These are phyloP conservation scores for Luffia ferchaultella DNA, from an alignment of 2,888 invertebrate genomes.

Conservation along the genomic window DNA sequence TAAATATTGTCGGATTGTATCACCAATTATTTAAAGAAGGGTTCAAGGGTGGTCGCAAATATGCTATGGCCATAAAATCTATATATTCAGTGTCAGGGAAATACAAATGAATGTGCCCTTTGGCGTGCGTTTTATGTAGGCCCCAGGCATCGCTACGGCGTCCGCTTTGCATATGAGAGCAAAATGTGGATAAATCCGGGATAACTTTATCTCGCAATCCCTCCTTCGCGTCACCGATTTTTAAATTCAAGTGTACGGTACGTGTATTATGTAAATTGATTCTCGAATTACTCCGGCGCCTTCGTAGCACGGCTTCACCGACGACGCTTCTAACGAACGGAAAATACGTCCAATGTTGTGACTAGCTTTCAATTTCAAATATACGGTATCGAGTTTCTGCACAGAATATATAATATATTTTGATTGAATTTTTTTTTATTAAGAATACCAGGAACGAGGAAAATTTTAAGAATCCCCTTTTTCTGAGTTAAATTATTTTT, in stretches of 20 bases:
- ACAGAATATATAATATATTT: too few species aligned
- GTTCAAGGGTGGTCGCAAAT: neutral
- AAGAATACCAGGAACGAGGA: too few species aligned
- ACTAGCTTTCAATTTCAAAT: too few species aligned
- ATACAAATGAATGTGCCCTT: slow-evolving; percentile 17
- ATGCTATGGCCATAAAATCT: neutral
- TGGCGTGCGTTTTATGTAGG: slow-evolving; percentile 35
- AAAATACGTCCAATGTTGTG: too few species aligned
- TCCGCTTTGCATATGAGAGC: slow-evolving; percentile 34
- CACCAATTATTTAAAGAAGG: neutral
- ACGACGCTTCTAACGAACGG: too few species aligned
- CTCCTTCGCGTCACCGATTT: slow-evolving; percentile 36
- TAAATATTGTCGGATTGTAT: neutral
- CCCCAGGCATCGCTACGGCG: slow-evolving; percentile 18
- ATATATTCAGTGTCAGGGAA: slow-evolving; percentile 4
- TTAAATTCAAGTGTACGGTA: slow-evolving; percentile 36
- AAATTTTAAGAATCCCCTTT: too few species aligned
- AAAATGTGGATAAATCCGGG: slow-evolving; percentile 9
- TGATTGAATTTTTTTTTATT: too few species aligned
- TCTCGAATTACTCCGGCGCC: slow-evolving; percentile 25
- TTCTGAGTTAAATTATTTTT: neutral
- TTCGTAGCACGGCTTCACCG: too few species aligned
- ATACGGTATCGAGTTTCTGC: too few species aligned
- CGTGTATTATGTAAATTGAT: slow-evolving; percentile 43
- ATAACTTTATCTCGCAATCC: slow-evolving; percentile 38